Base-by-base conservation (phyloP, 2,888 invertebrate species). In the Trichogramma evanescens region DNA sequence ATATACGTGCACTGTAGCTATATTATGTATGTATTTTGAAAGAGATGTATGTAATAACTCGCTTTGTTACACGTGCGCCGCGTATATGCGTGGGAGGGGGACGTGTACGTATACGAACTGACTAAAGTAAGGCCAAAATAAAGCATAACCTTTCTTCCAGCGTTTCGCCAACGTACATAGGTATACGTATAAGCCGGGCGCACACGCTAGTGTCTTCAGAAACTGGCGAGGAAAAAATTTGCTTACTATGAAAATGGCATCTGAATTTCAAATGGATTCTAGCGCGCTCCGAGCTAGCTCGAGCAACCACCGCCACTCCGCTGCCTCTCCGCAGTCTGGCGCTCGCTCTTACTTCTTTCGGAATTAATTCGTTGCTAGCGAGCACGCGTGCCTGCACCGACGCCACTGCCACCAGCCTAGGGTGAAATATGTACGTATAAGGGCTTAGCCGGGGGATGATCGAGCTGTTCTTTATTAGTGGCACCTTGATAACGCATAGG, bases 141-240 rank as follows among this genome's bases (percentile, higher is more conserved):
- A 72, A 71, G 66, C 68, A 62, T 67, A 72, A 72, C 69, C 71
- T 70, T 69, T 71, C 65, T 62, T 55, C 57, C 62, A 44, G 50
- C 44, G 43, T 53, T 13, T 59, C 62, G 26, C 43, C 2, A 2
- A 26, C 26, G 26, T 26, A 26, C 26, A 26, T 26, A 26, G 26
- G 26, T 26, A 26, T 26, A 26, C 26, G 26, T 26, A 26, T 26
- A 26, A 45, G 45, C 45, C n/a, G 45, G n/a, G 45, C 45, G 8
- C 45, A 44, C 54, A 13, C 45, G 9, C 48, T 26, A 26, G 5
- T 9, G 46, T 44, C 50, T 41, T 10, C 13, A 48, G 54, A 63
- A 64, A 64, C 58, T 58, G 60, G 13, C 13, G 50, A 45, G 54
- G 56, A 61, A 63, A 65, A 65, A 65, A 63, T 63, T 63, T 61